phyloP scores from a whole-genome alignment of 1,140 invertebrate species.

The Lasaia peninsularis region DNA sequence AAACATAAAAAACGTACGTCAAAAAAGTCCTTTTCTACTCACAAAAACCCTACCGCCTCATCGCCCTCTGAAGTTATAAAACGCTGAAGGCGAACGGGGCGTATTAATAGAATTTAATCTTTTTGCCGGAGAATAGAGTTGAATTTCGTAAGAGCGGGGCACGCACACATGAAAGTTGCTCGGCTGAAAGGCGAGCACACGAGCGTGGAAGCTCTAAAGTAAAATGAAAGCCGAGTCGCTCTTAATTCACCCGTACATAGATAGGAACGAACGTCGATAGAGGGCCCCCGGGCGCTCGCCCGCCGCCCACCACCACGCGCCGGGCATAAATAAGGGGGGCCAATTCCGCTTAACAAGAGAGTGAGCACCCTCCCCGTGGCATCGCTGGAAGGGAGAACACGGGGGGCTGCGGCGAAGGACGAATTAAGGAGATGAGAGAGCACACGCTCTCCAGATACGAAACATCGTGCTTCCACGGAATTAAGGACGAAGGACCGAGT shows the following conservation, averaged over 20 bases:
- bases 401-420: conserved; percentile 74
- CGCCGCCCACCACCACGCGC: conserved; percentile 45
- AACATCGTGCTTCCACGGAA: conserved; percentile 59
- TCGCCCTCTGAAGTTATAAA: conserved; percentile 70
- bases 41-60: conserved; percentile 66
- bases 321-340: conserved; percentile 70
- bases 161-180: conserved; percentile 45
- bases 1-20: conserved; percentile 75
- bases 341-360: conserved; percentile 72
- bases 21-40: conserved; percentile 72
- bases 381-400: conserved; percentile 51
- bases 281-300: conserved; percentile 40
- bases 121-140: conserved; percentile 40
- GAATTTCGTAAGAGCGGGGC: conserved; percentile 32
- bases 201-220: conserved; percentile 71
- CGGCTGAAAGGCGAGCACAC: conserved; percentile 72
- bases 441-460: conserved; percentile 70
- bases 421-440: conserved; percentile 77
- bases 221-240: conserved; percentile 76
- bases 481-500: conserved; percentile 28
- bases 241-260: conserved; percentile 72
- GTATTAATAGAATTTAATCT: conserved; percentile 40
- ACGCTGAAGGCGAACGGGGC: conserved; percentile 49
- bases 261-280: conserved; percentile 60
- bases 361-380: conserved; percentile 54